Conservation (phyloP, 35 echinoderm and acorn worm genomes). For the Ptychodera flava region DNA sequence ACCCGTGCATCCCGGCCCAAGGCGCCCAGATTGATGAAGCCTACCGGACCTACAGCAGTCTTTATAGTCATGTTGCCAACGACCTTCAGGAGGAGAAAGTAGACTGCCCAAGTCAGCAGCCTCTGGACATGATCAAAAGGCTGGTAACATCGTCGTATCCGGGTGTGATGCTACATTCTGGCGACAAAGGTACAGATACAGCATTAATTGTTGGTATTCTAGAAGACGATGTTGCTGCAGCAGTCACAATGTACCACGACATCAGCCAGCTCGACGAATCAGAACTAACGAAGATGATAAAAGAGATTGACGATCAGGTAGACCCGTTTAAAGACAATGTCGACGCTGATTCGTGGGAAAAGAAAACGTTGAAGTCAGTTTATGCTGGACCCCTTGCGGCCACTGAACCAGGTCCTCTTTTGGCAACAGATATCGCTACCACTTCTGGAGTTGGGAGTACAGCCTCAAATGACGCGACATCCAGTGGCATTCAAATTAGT, state of each 20-base stretch:
- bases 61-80: not conserved
- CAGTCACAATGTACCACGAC: not conserved
- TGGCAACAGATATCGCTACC: not conserved
- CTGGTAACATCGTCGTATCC: not conserved
- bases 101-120: not conserved
- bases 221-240: not conserved
- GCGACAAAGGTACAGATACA: not conserved
- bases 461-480: not conserved
- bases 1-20: not conserved
- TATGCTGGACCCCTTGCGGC: too few relatives aligned
- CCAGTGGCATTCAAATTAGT: conserved; percentile 4
- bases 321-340: not conserved
- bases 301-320: not conserved
- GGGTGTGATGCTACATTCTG: not conserved
- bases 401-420: not conserved
- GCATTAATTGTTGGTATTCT: not conserved
- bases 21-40: not conserved
- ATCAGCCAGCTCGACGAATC: not conserved
- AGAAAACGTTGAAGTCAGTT: not conserved
- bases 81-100: not conserved
- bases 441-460: too few relatives aligned
- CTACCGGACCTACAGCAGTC: not conserved
- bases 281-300: not conserved
- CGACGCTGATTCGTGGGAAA: not conserved
- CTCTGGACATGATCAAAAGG: not conserved